Evolutionary conservation across 2,888 invertebrate species (phyloP), one percentile per base, ranked within the genome.

Genomic region (Galeopsomyia nigrocyanea): DNA sequence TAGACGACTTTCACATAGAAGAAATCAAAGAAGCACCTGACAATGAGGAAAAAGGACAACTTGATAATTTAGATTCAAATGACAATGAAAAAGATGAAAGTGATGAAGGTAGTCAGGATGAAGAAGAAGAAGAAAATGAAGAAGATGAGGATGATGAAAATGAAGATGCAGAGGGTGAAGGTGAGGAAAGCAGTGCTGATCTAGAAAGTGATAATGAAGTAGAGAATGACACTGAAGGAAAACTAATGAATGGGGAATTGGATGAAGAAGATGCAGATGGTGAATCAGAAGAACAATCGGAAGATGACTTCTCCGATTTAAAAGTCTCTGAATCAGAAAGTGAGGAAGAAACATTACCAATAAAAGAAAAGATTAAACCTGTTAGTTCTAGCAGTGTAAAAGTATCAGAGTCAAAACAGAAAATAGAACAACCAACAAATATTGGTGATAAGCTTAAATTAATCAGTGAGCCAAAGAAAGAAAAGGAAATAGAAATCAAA

Each of bases 1-100:
- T 97, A 70, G 95, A 96, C 79, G 95, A 93, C 83, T 93, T 93
- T 80, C 90, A 90, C 51, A 84, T 91, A 74, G 91, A 91, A 65
- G 87, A 89, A 19, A 90, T 90, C 71, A 79, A 83, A 3, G 88
- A 89, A 73, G 87, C 88, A 84, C 78, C 89, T 67, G 88, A 89
- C 53, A 88, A 89, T 73, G 88, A 88, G 10, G 88, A 89, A 0
- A 73, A 72, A 51, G 76, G 61, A 51, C 3, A 60, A 69, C 46
- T 17, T 63, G 39, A 55, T 46, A 72, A 72, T 22, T 77, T 79
- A 64, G 77, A 78, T 68, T 77, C 77, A 10, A 76, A 76, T 63
- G 76, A 77, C 51, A 55, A 69, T 17, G 66, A 76, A 26, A 60
- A 68, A 19, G 64, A 72, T n/a, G 51, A 58, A 31, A 55, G 56